These are phyloP conservation scores for Coracias cyanogaster DNA, from an alignment of 2,797 vertebrate species.

Conservation along the genomic window DNA sequence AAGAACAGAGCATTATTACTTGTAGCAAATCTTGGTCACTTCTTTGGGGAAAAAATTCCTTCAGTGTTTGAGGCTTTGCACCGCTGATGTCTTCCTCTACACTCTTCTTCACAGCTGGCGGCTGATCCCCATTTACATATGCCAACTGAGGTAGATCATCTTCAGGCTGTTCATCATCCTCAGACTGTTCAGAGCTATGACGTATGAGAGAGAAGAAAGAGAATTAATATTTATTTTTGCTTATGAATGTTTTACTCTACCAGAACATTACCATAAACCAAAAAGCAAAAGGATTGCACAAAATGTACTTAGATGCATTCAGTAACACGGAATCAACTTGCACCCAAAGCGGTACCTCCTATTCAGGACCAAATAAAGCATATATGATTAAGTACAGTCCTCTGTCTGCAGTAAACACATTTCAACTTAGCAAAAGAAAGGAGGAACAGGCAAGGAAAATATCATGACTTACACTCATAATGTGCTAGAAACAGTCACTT, in stretches of 20 bases:
- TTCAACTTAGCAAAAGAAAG: background rate
- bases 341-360: background rate
- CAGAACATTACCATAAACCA: background rate
- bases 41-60: conserved; percentile 87
- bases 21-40: conserved; percentile 80
- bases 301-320: background rate
- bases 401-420: background rate
- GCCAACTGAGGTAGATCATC: conserved; percentile 25
- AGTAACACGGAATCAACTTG: background rate
- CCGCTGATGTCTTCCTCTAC: conserved; percentile 70
- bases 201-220: background rate
- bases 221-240: background rate
- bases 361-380: background rate
- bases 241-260: background rate
- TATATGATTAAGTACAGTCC: rapidly evolving
- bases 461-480: rapidly evolving
- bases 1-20: conserved; percentile 71
- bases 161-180: conserved; percentile 71
- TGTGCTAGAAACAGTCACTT: background rate
- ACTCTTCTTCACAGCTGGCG: background rate
- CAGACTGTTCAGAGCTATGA: conserved; percentile 74
- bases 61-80: conserved; percentile 79
- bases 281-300: background rate
- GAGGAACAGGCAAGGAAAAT: background rate
- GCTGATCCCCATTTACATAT: conserved; percentile 16